phyloP scores from a whole-genome alignment of 2,888 invertebrate species.

The Alitta virens region DNA sequence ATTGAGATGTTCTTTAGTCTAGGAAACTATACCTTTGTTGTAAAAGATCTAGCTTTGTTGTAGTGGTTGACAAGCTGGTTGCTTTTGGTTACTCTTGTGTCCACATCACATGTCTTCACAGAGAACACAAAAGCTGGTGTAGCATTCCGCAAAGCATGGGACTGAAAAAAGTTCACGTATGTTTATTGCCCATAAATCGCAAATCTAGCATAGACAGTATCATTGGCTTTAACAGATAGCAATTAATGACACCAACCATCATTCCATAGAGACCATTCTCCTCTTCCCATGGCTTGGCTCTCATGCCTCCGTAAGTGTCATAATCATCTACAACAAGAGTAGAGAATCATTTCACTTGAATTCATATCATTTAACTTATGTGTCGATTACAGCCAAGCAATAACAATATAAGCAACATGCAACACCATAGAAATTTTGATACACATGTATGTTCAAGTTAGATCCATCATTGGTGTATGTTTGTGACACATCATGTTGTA shows the following conservation, averaged over 20 bases:
- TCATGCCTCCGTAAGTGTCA: conserved; percentile 1
- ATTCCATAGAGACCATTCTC: conserved; percentile 56
- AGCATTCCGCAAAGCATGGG: conserved; percentile 52
- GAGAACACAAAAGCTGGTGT: conserved; percentile 86
- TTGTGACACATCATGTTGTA: too few relatives aligned
- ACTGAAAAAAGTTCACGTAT: conserved; percentile 31
- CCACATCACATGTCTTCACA: conserved; percentile 77
- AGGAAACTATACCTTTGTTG: conserved; percentile 73
- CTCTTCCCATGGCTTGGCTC: conserved; percentile 51
- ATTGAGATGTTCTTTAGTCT: too few relatives aligned
- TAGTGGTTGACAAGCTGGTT: conserved; percentile 77
- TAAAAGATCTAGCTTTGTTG: conserved; percentile 77
- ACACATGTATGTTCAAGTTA: too few relatives aligned
- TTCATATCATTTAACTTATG: too few relatives aligned
- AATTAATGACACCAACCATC: conserved; percentile 32
- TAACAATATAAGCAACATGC: too few relatives aligned
- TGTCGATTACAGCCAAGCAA: too few relatives aligned
- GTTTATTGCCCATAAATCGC: too few relatives aligned
- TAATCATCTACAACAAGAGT: conserved; percentile 10
- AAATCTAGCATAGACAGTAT: too few relatives aligned
- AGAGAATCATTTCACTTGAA: too few relatives aligned
- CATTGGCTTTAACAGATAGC: too few relatives aligned
- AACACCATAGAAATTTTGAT: too few relatives aligned
- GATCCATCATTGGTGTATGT: too few relatives aligned
- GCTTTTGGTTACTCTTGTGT: conserved; percentile 68